Conservation (phyloP, 2,113 vertebrate species). For the Larimichthys crocea region DNA sequence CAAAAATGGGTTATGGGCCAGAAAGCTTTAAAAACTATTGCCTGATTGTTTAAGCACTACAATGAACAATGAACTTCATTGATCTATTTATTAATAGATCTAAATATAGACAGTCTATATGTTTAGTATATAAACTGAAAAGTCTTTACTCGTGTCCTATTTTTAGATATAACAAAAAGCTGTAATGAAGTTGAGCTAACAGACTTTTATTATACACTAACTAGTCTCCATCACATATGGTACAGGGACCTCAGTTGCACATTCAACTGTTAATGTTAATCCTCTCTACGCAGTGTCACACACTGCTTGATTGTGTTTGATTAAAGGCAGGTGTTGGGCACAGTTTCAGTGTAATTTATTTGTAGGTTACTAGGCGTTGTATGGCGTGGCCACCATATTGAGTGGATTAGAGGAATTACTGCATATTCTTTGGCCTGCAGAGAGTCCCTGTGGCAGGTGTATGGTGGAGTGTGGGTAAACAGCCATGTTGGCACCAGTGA, state of each 20-base stretch:
- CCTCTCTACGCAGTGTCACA: constrained; percentile 28
- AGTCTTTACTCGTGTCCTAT: background rate
- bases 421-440: constrained; percentile 67
- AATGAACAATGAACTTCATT: too few relatives aligned
- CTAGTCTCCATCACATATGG: background rate
- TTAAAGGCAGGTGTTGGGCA: constrained; percentile 77
- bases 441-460: constrained; percentile 82
- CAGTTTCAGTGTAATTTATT: constrained; percentile 75
- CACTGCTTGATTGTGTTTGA: constrained; percentile 65
- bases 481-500: constrained; percentile 76
- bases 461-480: constrained; percentile 78
- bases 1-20: too few relatives aligned
- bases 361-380: constrained; percentile 33
- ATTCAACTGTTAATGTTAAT: constrained; percentile 55
- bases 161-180: background rate
- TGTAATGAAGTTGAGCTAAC: background rate
- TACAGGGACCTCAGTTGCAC: constrained; percentile 21
- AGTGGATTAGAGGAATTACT: constrained; percentile 82
- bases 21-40: too few relatives aligned
- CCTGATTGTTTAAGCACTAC: too few relatives aligned
- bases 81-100: too few relatives aligned
- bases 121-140: background rate
- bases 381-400: constrained; percentile 79
- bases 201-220: background rate
- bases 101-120: background rate